Evolutionary conservation across 2,797 vertebrate genomes (phyloP).

Genomic region (Kryptopterus vitreolus): DNA sequence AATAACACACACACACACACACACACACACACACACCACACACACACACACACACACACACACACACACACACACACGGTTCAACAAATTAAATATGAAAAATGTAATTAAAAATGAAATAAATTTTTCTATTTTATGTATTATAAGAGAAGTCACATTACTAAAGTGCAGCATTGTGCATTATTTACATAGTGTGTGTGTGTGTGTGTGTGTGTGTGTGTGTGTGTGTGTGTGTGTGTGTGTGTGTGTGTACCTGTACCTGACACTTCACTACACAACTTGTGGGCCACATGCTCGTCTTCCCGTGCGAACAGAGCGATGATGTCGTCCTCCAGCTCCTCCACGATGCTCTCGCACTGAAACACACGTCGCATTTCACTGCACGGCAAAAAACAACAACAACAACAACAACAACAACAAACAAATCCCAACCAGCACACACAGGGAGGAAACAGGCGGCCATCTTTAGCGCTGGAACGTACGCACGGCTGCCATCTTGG

Average conservation of each 20-base stretch:
- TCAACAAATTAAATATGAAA: neutral
- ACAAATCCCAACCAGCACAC: conserved; percentile 37
- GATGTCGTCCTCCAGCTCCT: conserved; percentile 88
- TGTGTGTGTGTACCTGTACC: conserved; percentile 71
- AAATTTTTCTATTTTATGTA: neutral
- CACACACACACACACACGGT: neutral
- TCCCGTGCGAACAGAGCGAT: conserved; percentile 79
- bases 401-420: too few species aligned
- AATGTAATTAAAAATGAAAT: neutral
- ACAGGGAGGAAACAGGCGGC: conserved; percentile 29
- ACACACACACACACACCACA: neutral
- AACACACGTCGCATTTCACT: conserved; percentile 49
- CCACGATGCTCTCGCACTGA: conserved; percentile 84
- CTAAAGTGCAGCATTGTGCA: neutral
- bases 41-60: neutral
- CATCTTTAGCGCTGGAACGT: conserved; percentile 46
- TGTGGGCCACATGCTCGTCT: conserved; percentile 72
- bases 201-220: neutral
- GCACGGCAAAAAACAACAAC: neutral
- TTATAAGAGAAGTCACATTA: neutral
- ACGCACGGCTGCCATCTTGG: conserved; percentile 51
- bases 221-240: neutral
- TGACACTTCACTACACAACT: conserved; percentile 84
- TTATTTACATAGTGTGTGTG: neutral
- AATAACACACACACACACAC: neutral